Base-by-base conservation (phyloP, 2,888 invertebrate genomes). In the Ptycholaimellus sp. region DNA sequence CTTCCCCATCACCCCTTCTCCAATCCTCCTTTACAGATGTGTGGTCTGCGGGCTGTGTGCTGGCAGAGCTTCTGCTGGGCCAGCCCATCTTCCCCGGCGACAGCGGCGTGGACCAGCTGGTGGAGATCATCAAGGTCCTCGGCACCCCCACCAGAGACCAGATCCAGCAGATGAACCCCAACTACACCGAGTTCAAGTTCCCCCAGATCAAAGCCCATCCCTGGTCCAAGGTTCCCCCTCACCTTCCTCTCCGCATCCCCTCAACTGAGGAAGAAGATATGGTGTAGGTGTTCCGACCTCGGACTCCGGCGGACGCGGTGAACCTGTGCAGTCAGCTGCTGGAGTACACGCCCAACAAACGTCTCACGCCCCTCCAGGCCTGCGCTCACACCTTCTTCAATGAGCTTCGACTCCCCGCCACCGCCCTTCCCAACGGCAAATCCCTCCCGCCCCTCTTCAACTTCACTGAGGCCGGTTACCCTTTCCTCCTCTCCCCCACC, bases 181-280 rank as follows among this genome's bases (percentile, higher is more conserved):
- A 96, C 66, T 99, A 99, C 63, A 90, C 90, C 58, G 96, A 99
- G 70, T 99, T 96, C 68, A 90, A 90, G 69, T 99, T 99, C 66
- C 96, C 96, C 54, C 90, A 93, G 70, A 99, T 99, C 65, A 93
- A 90, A 68, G 83, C 93, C 60, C 93, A 96, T 70, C 93, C 96
- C 45, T 99, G 96, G 96, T 79, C 81, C 63, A 93, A 93, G 79
- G 90, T 93, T 70, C n/a, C n/a, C n/a, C n/a, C n/a, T n/a, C n/a
- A n/a, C n/a, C n/a, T n/a, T n/a, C n/a, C n/a, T n/a, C n/a, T n/a
- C n/a, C n/a, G n/a, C n/a, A n/a, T n/a, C n/a, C n/a, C n/a, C n/a
- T n/a, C n/a, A n/a, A n/a, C n/a, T n/a, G n/a, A n/a, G n/a, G n/a
- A n/a, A n/a, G n/a, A n/a, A n/a, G n/a, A n/a, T n/a, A n/a, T n/a